Evolutionary conservation across 2,113 vertebrate genomes (phyloP).

Genomic region (Herpailurus yagouaroundi): DNA sequence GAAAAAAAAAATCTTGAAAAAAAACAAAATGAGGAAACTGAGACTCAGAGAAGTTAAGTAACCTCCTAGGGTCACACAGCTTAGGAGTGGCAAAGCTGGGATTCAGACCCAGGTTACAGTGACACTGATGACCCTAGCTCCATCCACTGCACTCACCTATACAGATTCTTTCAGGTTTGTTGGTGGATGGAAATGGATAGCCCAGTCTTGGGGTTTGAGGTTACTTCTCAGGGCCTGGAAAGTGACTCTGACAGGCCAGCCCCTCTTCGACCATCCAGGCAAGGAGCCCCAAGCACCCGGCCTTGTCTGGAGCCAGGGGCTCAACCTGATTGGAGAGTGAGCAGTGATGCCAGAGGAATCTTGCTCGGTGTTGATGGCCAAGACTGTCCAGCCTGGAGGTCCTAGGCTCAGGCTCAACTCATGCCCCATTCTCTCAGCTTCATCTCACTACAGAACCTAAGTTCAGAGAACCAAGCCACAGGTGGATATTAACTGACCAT

Average conservation of each 20-base stretch:
- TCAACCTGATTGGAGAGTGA: not conserved
- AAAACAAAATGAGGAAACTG: not conserved
- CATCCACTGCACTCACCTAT: rapidly evolving
- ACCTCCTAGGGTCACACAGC: not conserved
- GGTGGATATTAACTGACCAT: not conserved
- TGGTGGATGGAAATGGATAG: not conserved
- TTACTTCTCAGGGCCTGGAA: not conserved
- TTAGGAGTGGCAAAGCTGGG: not conserved
- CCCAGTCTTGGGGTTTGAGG: not conserved
- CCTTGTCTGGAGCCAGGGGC: not conserved
- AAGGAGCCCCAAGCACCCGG: not conserved
- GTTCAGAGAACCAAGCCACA: not conserved
- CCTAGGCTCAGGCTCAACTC: not conserved
- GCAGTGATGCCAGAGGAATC: too few species aligned
- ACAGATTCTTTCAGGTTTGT: not conserved
- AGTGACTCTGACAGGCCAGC: not conserved
- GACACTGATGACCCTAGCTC: not conserved
- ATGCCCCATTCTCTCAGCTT: not conserved
- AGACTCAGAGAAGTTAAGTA: not conserved
- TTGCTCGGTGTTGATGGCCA: not conserved
- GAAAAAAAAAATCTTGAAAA: too few species aligned
- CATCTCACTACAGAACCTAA: not conserved
- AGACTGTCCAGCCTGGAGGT: not conserved
- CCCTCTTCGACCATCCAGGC: not conserved
- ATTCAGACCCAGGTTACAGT: not conserved